A percentile compares a stretch with the other conserved stretches of the same genome.
Conservation (phyloP, 2,113 vertebrate species). For the Struthio camelus region DNA sequence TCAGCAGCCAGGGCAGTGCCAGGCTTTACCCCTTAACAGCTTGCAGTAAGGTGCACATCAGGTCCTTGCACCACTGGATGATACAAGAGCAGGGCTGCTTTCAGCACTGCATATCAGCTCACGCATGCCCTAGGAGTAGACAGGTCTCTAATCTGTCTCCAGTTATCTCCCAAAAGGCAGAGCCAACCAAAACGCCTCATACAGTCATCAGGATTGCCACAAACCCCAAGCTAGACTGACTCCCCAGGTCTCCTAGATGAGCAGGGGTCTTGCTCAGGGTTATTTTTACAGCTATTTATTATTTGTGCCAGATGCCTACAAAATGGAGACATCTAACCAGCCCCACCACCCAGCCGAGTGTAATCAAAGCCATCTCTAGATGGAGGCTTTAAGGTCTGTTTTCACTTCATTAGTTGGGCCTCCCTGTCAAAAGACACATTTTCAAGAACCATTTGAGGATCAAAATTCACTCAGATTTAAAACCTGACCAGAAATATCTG, state of each 20-base stretch:
- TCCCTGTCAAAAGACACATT: neutral
- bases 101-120: neutral
- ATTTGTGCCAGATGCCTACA: neutral
- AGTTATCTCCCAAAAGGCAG: neutral
- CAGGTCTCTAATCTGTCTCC: fast-evolving
- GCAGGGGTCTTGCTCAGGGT: neutral
- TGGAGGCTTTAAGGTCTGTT: neutral
- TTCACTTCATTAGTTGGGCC: neutral
- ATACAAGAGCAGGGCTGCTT: neutral
- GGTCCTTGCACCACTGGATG: neutral
- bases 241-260: neutral
- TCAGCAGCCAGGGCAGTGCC: neutral
- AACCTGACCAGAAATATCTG: neutral
- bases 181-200: neutral
- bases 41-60: neutral
- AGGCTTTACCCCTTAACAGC: neutral
- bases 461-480: neutral
- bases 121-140: fast-evolving
- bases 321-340: neutral
- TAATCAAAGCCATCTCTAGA: neutral
- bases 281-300: neutral
- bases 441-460: neutral
- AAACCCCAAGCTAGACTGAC: fast-evolving
- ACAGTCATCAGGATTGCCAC: neutral
- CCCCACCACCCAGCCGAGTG: neutral